A percentile compares a stretch with the other conserved stretches of the same genome.
Conservation (phyloP, 2,113 vertebrate genomes). For the Phaetusa simplex region DNA sequence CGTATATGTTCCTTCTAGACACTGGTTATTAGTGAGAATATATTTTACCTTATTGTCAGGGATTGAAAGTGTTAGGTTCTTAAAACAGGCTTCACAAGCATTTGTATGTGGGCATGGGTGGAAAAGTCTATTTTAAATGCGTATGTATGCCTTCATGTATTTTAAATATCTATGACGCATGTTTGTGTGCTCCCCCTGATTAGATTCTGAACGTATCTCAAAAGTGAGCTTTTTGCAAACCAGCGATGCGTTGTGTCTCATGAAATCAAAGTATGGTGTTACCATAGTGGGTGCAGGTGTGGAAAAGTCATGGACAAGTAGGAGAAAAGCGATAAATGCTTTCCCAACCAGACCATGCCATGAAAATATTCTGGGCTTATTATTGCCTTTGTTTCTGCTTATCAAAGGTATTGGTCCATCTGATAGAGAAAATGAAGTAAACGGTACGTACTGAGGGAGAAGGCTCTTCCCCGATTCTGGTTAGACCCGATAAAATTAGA, state of each 20-base stretch:
- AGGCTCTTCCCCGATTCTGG: background rate
- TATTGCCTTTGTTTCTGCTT: background rate
- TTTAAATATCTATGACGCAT: background rate
- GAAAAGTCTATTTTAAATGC: background rate
- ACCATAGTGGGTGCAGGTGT: background rate
- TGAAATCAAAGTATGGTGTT: background rate
- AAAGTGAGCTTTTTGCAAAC: background rate
- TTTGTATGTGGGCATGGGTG: background rate
- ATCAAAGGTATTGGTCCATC: background rate
- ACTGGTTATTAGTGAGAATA: background rate
- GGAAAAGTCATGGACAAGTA: background rate
- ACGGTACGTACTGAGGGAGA: background rate
- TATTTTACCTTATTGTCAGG: background rate
- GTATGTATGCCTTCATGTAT: background rate
- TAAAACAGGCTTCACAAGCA: background rate
- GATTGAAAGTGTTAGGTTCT: background rate
- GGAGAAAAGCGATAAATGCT: background rate
- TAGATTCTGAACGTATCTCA: background rate
- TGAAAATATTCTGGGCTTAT: background rate
- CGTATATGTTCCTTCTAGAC: background rate
- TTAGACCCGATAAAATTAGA: background rate
- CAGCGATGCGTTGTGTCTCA: background rate
- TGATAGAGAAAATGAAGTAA: background rate
- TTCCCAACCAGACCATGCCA: background rate
- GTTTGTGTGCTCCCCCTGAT: background rate